These are phyloP conservation scores for Ranitomeya imitator DNA, from an alignment of 2,113 vertebrate species.

Conservation along the genomic window DNA sequence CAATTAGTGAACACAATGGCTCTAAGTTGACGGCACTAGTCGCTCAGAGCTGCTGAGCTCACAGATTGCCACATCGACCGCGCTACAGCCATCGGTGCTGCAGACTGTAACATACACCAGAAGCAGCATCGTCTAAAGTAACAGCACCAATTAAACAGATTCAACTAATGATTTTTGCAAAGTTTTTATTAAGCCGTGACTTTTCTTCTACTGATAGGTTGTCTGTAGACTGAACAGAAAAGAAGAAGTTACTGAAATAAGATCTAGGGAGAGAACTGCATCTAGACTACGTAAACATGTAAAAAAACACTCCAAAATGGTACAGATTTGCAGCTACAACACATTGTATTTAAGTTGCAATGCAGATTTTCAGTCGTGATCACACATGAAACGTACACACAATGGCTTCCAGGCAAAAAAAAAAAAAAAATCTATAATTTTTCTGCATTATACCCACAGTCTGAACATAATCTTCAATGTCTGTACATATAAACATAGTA, in stretches of 20 bases:
- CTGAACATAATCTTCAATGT: not conserved
- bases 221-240: not conserved
- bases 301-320: not conserved
- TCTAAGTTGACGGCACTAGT: no score
- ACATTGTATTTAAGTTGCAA: not conserved
- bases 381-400: not conserved
- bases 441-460: not conserved
- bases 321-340: slow-evolving; percentile 16
- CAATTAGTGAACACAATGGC: no score
- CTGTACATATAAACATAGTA: slow-evolving; percentile 12
- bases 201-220: not conserved
- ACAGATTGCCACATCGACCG: no score
- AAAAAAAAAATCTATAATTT: slow-evolving; percentile 22
- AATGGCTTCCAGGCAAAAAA: not conserved
- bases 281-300: not conserved
- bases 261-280: not conserved
- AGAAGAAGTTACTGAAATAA: not conserved
- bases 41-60: no score
- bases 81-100: no score
- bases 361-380: not conserved
- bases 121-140: no score
- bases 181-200: not conserved
- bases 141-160: not conserved
- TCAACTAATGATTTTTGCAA: not conserved
- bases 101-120: no score